phyloP scores from a whole-genome alignment of 2,797 vertebrate genomes.

The Anguilla obscura region DNA sequence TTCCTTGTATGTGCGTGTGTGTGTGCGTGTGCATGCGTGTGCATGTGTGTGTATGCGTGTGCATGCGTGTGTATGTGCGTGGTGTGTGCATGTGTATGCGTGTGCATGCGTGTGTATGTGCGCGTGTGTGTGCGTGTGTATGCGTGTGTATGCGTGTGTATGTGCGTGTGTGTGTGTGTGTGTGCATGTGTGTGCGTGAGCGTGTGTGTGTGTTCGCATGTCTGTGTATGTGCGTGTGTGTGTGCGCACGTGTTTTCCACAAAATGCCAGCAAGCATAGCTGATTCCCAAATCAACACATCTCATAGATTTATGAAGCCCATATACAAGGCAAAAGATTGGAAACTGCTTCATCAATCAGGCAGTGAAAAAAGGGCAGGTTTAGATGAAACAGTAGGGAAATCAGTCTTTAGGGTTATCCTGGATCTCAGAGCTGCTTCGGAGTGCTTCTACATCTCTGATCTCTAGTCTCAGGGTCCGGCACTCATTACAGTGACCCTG shows the following conservation, averaged over 20 bases:
- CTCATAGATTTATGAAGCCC: constrained; percentile 14
- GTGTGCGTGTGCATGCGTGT: not conserved
- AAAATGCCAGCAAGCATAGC: not conserved
- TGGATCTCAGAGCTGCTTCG: constrained; percentile 37
- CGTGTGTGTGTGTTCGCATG: not conserved
- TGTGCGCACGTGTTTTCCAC: not conserved
- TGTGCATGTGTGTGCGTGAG: not conserved
- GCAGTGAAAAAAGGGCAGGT: constrained; percentile 3
- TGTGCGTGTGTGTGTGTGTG: not conserved
- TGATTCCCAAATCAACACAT: constrained; percentile 9
- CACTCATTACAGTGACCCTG: not conserved
- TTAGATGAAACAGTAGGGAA: constrained; percentile 18
- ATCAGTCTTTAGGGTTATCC: constrained; percentile 17
- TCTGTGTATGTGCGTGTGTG: not conserved
- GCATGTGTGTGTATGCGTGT: not conserved
- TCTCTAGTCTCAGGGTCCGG: constrained; percentile 45
- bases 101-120: not conserved
- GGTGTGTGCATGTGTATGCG: too few species aligned
- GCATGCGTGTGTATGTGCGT: not conserved
- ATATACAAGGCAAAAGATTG: not conserved
- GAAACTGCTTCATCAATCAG: constrained; percentile 36
- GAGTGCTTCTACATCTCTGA: constrained; percentile 30
- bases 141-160: not conserved
- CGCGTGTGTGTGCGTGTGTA: not conserved
- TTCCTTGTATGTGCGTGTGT: not conserved